Evolutionary conservation across 2,797 vertebrate species (phyloP).

Genomic region (Okamejei kenojei): DNA sequence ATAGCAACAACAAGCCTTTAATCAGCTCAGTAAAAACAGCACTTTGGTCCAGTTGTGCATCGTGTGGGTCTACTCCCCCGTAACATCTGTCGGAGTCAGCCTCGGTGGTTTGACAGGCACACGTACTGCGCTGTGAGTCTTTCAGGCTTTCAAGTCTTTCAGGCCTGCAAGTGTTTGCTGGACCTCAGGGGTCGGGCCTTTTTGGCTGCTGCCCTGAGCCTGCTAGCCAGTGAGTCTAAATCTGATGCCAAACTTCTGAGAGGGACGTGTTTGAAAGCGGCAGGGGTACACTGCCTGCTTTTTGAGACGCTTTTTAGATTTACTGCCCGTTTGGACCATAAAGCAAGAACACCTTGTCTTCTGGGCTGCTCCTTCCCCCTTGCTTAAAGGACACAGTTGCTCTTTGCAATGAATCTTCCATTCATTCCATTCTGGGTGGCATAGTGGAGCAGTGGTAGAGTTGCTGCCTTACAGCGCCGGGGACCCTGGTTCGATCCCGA

Average conservation of each 20-base stretch:
- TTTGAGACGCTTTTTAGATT: not conserved
- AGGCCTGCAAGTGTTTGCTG: not conserved
- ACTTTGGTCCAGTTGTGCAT: not conserved
- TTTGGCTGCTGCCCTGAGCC: not conserved
- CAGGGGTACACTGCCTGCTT: not conserved
- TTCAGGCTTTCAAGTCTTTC: not conserved
- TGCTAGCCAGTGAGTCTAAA: not conserved
- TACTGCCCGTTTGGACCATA: not conserved
- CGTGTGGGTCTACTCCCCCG: not conserved
- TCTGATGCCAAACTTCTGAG: not conserved
- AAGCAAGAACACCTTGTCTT: not conserved
- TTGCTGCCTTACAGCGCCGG: no score
- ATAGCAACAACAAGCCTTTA: constrained; percentile 13
- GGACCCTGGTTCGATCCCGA: no score
- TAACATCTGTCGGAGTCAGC: not conserved
- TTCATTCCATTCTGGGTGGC: no score
- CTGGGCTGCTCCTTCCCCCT: not conserved
- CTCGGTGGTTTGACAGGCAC: not conserved
- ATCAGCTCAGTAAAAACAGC: constrained; percentile 10
- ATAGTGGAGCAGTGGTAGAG: no score
- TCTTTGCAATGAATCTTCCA: no score
- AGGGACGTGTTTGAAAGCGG: no score
- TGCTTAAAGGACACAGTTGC: not conserved
- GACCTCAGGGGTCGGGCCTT: not conserved
- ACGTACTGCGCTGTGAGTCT: not conserved